Conservation (phyloP, 1,140 invertebrate genomes). For the Drosophila kurseongensis region DNA sequence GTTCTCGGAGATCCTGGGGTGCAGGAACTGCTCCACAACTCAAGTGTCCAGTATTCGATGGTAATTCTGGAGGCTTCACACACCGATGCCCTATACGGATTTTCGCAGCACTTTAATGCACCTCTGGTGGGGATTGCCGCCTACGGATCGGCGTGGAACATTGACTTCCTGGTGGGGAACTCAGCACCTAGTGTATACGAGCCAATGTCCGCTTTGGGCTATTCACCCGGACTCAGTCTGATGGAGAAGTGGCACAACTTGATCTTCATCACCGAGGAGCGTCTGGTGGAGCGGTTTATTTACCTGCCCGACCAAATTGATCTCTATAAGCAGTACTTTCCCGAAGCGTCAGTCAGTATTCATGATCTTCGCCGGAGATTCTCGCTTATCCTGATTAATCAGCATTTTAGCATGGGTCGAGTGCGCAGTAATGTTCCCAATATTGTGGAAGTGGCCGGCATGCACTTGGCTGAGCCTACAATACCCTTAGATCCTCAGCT, state of each 20-base stretch:
- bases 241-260: conserved; percentile 83
- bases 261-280: conserved; percentile 62
- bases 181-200: conserved; percentile 76
- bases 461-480: conserved; percentile 85
- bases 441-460: conserved; percentile 85
- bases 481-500: conserved; percentile 68
- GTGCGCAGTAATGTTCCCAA: conserved; percentile 75
- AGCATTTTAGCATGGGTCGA: conserved; percentile 71
- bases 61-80: conserved; percentile 63
- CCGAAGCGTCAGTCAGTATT: conserved; percentile 21
- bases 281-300: conserved; percentile 36
- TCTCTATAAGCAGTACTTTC: conserved; percentile 71
- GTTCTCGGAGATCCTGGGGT: conserved; percentile 51
- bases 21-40: conserved; percentile 48
- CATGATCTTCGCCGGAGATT: conserved; percentile 53
- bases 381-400: conserved; percentile 70
- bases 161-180: conserved; percentile 65
- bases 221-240: conserved; percentile 74
- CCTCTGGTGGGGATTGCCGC: conserved; percentile 63
- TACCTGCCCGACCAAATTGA: conserved; percentile 66
- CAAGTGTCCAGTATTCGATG: conserved; percentile 55
- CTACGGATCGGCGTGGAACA: conserved; percentile 63
- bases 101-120: conserved; percentile 67
- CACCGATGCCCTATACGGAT: conserved; percentile 66
- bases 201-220: conserved; percentile 66